These are phyloP conservation scores for Sarcophaga carnaria DNA, from an alignment of 2,888 invertebrate genomes.

Conservation along the genomic window DNA sequence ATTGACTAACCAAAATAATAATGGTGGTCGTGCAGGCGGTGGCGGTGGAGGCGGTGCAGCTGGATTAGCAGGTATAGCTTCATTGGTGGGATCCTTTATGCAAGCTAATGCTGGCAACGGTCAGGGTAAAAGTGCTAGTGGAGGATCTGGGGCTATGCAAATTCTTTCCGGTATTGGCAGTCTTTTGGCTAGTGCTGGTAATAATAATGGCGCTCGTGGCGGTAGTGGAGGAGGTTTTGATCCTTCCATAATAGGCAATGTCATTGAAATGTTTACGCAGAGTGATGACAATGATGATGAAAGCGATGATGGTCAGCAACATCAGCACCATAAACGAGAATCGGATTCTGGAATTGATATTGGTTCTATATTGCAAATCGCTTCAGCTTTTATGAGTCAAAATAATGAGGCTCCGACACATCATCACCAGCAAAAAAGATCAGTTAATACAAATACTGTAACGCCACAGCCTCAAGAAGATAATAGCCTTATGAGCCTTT, in stretches of 20 bases:
- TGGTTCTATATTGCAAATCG: slow-evolving; percentile 83
- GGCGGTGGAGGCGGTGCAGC: slow-evolving; percentile 80
- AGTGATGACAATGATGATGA: slow-evolving; percentile 71
- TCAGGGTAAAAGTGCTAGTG: slow-evolving; percentile 73
- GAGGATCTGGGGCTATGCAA: slow-evolving; percentile 79
- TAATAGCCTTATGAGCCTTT: slow-evolving; percentile 82
- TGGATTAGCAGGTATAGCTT: slow-evolving; percentile 84
- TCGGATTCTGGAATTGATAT: slow-evolving; percentile 82
- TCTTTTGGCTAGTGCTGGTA: slow-evolving; percentile 78
- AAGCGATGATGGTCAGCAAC: slow-evolving; percentile 46
- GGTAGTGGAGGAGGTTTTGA: slow-evolving; percentile 83
- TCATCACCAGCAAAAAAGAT: slow-evolving; percentile 73
- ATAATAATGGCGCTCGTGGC: slow-evolving; percentile 73
- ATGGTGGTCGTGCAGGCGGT: slow-evolving; percentile 81
- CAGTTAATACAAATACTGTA: slow-evolving; percentile 64
- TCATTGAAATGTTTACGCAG: slow-evolving; percentile 83
- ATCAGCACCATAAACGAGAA: slow-evolving; percentile 69
- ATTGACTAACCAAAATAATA: slow-evolving; percentile 79
- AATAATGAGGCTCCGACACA: slow-evolving; percentile 74
- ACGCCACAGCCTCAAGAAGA: slow-evolving; percentile 71
- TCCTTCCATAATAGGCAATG: slow-evolving; percentile 84
- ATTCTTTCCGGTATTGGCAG: slow-evolving; percentile 81
- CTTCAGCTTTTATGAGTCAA: slow-evolving; percentile 83
- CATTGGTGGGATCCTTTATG: slow-evolving; percentile 86
- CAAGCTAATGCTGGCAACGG: slow-evolving; percentile 84